Percentiles rank a stretch among this genome's conserved stretches.
Conservation (phyloP, 1,140 invertebrate species). For the Eueides isabella region DNA sequence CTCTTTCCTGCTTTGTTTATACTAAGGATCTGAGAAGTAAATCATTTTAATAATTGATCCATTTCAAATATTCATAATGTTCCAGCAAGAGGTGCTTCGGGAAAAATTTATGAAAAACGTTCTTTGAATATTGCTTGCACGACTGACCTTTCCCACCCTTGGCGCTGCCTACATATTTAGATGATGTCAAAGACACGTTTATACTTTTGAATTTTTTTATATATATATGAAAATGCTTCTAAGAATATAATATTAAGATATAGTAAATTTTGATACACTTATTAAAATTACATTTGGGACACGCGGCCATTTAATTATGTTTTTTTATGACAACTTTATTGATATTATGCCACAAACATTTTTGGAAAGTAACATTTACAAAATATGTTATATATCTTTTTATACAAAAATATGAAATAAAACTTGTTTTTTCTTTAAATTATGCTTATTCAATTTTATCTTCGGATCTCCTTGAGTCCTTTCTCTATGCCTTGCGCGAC, state of each 20-base stretch:
- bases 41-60: constrained; percentile 79
- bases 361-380: too few relatives aligned
- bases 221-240: not conserved
- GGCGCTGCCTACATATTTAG: not conserved
- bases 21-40: constrained; percentile 59
- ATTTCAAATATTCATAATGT: constrained; percentile 73
- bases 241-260: not conserved
- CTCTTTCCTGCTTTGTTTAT: constrained; percentile 14
- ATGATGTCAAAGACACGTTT: constrained; percentile 4
- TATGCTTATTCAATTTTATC: too few relatives aligned
- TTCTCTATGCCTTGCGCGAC: too few relatives aligned
- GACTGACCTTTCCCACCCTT: constrained; percentile 17
- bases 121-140: constrained; percentile 40
- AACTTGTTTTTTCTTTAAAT: too few relatives aligned
- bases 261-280: not conserved
- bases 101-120: constrained; percentile 70
- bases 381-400: too few relatives aligned
- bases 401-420: too few relatives aligned
- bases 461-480: too few relatives aligned
- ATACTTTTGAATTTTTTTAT: not conserved
- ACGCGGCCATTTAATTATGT: too few relatives aligned
- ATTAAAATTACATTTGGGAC: not conserved
- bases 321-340: too few relatives aligned
- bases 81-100: constrained; percentile 56
- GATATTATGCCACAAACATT: too few relatives aligned